phyloP scores from a whole-genome alignment of 2,113 vertebrate genomes.

The Mormyrus iriodes region DNA sequence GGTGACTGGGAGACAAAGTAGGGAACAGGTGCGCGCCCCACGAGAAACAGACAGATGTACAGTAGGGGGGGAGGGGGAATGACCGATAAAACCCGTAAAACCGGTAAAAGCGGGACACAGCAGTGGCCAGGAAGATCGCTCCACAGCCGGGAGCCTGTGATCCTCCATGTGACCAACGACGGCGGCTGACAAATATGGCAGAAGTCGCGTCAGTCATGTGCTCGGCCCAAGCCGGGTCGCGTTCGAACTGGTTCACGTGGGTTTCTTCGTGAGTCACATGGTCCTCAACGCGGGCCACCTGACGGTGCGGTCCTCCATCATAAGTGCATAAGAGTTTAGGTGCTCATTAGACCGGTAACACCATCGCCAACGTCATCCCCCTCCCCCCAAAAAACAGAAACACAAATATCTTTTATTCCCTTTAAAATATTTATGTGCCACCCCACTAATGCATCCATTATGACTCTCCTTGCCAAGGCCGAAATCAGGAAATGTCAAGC shows the following conservation, averaged over 20 bases:
- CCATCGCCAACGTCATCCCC: background rate
- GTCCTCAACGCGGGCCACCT: background rate
- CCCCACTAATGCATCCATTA: background rate
- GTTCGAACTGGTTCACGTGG: background rate
- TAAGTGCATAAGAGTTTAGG: background rate
- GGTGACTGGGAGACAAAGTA: background rate
- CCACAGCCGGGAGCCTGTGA: background rate
- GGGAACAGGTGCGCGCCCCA: background rate
- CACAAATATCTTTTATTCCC: background rate
- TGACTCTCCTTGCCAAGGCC: background rate
- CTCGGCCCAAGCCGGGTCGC: background rate
- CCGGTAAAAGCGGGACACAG: background rate
- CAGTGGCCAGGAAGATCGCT: background rate
- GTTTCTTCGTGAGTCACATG: background rate
- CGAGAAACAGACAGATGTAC: background rate
- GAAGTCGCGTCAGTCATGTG: background rate
- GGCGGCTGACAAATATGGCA: background rate
- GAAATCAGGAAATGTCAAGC: conserved; percentile 7
- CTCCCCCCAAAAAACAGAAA: background rate
- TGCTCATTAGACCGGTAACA: background rate
- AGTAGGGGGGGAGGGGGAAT: background rate
- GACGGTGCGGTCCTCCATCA: background rate
- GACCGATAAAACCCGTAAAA: background rate
- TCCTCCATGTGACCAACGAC: background rate
- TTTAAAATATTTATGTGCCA: background rate